Conservation (phyloP, 53 echinoderm and acorn worm species). For the Mesocentrotus franciscanus region DNA sequence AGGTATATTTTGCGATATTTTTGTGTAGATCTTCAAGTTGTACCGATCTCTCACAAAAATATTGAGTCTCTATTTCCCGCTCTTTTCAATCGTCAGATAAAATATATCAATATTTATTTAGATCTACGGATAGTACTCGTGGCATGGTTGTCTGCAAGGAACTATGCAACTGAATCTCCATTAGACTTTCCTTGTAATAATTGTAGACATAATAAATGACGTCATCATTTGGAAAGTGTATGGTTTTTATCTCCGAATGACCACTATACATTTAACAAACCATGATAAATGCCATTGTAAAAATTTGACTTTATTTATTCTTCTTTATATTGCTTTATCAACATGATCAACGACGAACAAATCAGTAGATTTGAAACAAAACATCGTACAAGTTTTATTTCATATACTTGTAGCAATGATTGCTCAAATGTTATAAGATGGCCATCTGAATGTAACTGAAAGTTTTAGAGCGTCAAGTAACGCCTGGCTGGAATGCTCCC, state of each 20-base stretch:
- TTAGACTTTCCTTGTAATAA: neutral
- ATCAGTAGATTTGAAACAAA: neutral
- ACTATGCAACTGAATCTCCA: slow-evolving; percentile 1
- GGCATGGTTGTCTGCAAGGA: neutral
- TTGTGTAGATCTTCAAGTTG: neutral
- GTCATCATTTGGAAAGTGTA: neutral
- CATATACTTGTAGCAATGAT: neutral
- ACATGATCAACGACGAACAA: neutral
- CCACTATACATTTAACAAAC: neutral
- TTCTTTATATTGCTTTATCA: slow-evolving; percentile 15
- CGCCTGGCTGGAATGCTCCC: no score
- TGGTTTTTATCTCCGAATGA: neutral
- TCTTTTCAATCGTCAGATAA: neutral
- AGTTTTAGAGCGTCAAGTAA: no score
- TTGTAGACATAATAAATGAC: neutral
- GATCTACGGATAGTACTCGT: neutral
- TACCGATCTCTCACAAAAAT: neutral
- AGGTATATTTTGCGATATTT: neutral
- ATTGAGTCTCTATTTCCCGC: neutral
- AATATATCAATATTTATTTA: neutral
- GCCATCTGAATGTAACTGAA: neutral
- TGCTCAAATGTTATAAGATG: neutral
- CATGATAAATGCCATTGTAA: neutral
- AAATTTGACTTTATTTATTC: neutral
- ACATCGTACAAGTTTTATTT: neutral